Conservation (phyloP, 2,113 vertebrate species). For the Gadus chalcogrammus region DNA sequence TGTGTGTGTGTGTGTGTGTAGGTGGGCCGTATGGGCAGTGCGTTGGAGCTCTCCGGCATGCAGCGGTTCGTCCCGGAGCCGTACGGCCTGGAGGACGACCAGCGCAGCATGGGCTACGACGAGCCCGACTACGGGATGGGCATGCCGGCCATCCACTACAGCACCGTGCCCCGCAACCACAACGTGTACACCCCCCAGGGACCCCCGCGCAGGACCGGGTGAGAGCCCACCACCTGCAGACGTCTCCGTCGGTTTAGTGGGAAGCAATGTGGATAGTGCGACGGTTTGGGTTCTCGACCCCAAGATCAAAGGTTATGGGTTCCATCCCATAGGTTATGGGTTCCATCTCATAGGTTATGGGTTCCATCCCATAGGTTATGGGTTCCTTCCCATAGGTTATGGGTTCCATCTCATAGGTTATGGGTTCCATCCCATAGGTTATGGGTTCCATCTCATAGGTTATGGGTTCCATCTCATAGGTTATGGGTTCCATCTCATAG, state of each 20-base stretch:
- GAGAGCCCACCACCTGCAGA: not conserved
- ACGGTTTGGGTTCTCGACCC: not conserved
- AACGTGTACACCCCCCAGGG: slow-evolving; percentile 69
- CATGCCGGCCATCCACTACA: slow-evolving; percentile 77
- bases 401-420: too few relatives aligned
- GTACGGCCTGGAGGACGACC: slow-evolving; percentile 90
- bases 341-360: too few relatives aligned
- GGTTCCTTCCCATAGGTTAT: too few relatives aligned
- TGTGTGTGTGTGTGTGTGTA: slow-evolving; percentile 45
- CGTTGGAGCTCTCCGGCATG: slow-evolving; percentile 78
- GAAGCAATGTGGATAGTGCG: too few relatives aligned
- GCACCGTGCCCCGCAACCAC: slow-evolving; percentile 79
- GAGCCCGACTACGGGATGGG: slow-evolving; percentile 88
- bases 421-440: too few relatives aligned
- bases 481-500: too few relatives aligned
- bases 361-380: not conserved
- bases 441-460: too few relatives aligned
- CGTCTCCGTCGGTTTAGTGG: too few relatives aligned
- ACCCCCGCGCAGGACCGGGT: slow-evolving; percentile 85
- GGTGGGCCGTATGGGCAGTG: slow-evolving; percentile 86
- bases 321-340: too few relatives aligned
- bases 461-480: too few relatives aligned
- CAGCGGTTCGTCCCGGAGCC: slow-evolving; percentile 86
- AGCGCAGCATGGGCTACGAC: slow-evolving; percentile 89
- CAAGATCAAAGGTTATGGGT: too few relatives aligned